phyloP scores from a whole-genome alignment of 2,888 invertebrate genomes.

The Thera britannica region DNA sequence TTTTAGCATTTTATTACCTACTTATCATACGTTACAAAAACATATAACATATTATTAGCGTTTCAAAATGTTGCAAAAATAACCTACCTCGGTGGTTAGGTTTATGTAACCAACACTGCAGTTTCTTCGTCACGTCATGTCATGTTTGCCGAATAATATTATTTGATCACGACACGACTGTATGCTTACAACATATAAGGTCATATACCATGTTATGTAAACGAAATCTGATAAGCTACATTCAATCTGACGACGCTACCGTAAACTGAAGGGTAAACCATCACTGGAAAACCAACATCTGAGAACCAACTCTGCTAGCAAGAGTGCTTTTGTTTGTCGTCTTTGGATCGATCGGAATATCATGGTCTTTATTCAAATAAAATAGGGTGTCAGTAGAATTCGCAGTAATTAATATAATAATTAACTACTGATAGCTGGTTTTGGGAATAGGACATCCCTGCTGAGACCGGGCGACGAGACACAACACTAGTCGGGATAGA shows the following conservation, averaged over 20 bases:
- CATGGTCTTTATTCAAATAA: background rate
- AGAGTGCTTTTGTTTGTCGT: no score
- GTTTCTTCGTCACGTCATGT: conserved; percentile 8
- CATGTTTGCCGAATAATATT: conserved; percentile 2
- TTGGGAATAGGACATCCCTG: no score
- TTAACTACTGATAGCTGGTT: no score
- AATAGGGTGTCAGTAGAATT: background rate
- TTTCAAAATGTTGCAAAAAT: conserved; percentile 3
- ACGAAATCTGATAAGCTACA: background rate
- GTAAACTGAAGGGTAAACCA: background rate
- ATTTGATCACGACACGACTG: conserved; percentile 10
- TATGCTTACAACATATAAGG: conserved; percentile 3
- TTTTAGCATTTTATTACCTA: no score
- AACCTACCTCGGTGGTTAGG: background rate
- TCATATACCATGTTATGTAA: background rate
- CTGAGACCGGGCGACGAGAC: no score
- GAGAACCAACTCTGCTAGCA: no score
- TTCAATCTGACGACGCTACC: background rate
- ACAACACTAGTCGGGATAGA: no score
- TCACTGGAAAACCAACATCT: background rate
- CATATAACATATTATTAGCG: background rate
- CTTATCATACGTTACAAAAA: no score
- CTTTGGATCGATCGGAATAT: no score
- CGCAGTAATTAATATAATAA: background rate
- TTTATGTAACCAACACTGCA: conserved; percentile 7